phyloP scores from a whole-genome alignment of 2,797 vertebrate species.

The Alosa sapidissima region DNA sequence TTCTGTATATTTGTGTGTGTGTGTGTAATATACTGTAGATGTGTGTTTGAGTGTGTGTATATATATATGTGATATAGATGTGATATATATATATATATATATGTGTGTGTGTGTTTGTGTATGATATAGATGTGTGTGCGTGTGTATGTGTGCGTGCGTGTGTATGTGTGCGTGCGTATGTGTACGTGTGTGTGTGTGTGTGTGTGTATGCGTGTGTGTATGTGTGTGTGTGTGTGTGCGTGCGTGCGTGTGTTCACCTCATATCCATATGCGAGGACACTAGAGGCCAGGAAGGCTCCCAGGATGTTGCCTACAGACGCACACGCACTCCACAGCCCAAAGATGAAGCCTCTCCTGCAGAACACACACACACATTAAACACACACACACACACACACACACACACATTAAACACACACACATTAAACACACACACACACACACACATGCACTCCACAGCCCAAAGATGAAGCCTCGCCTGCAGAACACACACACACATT shows the following conservation, averaged over 20 bases:
- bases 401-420: not conserved
- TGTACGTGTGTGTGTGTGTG: not conserved
- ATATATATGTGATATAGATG: too few species aligned
- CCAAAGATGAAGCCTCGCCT: too few species aligned
- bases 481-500: too few species aligned
- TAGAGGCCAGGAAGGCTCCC: conserved; percentile 92
- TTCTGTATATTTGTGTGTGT: too few species aligned
- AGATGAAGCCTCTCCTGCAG: conserved; percentile 86
- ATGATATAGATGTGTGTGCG: too few species aligned
- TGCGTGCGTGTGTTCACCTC: conserved; percentile 76
- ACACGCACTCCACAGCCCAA: conserved; percentile 96
- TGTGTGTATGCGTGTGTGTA: not conserved
- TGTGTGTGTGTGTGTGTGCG: conserved; percentile 1
- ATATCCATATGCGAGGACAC: conserved; percentile 91
- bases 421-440: not conserved
- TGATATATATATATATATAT: too few species aligned
- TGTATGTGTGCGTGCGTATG: not conserved
- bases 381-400: not conserved
- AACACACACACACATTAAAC: not conserved
- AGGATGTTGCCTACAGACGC: conserved; percentile 97
- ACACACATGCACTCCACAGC: not conserved
- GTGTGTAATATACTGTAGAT: too few species aligned
- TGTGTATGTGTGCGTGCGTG: too few species aligned
- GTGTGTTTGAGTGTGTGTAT: too few species aligned
- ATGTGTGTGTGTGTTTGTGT: not conserved